These are phyloP conservation scores for Corythaeola cristata DNA, from an alignment of 2,113 vertebrate species.

Conservation along the genomic window DNA sequence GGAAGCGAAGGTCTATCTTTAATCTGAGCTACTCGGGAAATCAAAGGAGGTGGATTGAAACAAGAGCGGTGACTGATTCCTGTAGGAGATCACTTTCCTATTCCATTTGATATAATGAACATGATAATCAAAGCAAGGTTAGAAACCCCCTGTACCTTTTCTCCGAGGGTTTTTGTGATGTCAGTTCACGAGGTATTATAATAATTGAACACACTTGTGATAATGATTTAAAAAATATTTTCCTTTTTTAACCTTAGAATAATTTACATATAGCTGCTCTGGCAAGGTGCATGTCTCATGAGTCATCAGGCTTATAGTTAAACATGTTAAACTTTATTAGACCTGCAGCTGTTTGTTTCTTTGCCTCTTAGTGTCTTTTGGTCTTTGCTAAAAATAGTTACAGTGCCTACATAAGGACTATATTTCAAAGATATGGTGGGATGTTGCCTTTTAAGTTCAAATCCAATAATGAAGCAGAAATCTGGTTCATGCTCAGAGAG, in stretches of 20 bases:
- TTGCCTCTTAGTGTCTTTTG: neutral
- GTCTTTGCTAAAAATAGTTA: neutral
- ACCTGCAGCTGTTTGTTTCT: neutral
- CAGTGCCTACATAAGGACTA: neutral
- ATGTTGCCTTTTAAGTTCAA: neutral
- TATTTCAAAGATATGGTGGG: neutral
- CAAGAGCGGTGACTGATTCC: conserved; percentile 69
- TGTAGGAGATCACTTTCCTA: conserved; percentile 56
- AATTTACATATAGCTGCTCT: neutral
- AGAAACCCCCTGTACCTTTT: conserved; percentile 27
- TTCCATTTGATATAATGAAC: conserved; percentile 72
- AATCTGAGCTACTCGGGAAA: conserved; percentile 69
- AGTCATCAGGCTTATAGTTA: neutral
- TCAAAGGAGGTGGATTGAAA: conserved; percentile 76
- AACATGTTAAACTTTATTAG: neutral
- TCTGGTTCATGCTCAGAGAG: neutral
- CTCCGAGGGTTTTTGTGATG: conserved; percentile 64
- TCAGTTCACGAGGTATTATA: conserved; percentile 57
- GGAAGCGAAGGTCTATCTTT: conserved; percentile 65
- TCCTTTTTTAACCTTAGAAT: neutral
- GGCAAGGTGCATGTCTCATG: neutral
- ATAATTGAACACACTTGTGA: conserved; percentile 25
- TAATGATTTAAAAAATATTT: neutral
- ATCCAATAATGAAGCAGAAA: neutral
- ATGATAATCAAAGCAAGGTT: conserved; percentile 76